Percentiles rank a stretch among this genome's conserved stretches.
Evolutionary conservation across 2,888 invertebrate species (phyloP).

Genomic region (Orthosia incerta): DNA sequence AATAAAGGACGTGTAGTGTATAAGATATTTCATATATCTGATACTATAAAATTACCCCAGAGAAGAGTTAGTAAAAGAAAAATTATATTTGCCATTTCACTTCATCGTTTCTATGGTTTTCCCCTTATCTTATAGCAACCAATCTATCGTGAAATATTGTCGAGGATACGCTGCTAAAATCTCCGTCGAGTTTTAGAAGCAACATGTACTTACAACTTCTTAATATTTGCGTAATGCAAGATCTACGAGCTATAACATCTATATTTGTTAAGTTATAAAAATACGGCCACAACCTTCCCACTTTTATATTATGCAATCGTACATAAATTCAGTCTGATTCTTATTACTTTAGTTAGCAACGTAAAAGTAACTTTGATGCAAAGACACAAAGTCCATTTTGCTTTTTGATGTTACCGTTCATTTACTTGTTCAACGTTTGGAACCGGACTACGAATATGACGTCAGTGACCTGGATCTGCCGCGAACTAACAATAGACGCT

Average conservation of each 20-base stretch:
- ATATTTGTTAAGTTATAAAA: constrained; percentile 63
- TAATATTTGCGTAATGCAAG: constrained; percentile 36
- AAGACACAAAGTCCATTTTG: constrained; percentile 37
- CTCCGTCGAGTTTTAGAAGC: background rate
- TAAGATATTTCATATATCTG: too few species aligned
- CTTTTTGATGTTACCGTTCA: background rate
- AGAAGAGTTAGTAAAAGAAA: too few species aligned
- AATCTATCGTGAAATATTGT: constrained; percentile 17
- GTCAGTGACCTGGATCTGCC: constrained; percentile 64
- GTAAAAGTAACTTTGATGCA: constrained; percentile 22
- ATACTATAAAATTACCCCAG: too few species aligned
- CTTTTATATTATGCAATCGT: constrained; percentile 47
- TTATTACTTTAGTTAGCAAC: constrained; percentile 22
- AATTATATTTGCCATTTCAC: too few species aligned
- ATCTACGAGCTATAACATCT: constrained; percentile 49
- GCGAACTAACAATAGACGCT: constrained; percentile 62
- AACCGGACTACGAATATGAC: constrained; percentile 60
- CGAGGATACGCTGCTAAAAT: constrained; percentile 2
- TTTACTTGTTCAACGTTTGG: constrained; percentile 49
- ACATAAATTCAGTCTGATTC: constrained; percentile 44
- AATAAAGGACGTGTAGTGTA: too few species aligned
- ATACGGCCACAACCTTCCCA: constrained; percentile 48
- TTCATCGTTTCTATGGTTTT: too few species aligned
- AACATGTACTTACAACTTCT: constrained; percentile 19
- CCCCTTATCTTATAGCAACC: background rate